phyloP scores from a whole-genome alignment of 2,113 vertebrate species.

The Carollia perspicillata region DNA sequence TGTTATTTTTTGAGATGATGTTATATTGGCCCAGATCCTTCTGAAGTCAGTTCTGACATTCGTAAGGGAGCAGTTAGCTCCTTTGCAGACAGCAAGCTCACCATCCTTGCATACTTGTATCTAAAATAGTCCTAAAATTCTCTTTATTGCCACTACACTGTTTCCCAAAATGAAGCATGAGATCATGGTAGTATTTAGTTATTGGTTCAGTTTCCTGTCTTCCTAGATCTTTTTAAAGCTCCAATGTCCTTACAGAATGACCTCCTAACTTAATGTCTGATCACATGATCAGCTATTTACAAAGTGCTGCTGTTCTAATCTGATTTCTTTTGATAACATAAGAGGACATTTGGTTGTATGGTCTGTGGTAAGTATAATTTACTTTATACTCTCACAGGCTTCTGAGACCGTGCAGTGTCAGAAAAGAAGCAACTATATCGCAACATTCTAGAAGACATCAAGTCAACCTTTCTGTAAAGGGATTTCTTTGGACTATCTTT shows the following conservation, averaged over 20 bases:
- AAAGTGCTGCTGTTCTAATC: conserved; percentile 65
- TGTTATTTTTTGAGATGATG: conserved; percentile 68
- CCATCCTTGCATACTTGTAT: conserved; percentile 77
- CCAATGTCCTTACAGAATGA: conserved; percentile 74
- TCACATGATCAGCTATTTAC: conserved; percentile 81
- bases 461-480: not conserved
- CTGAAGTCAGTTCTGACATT: conserved; percentile 71
- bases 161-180: conserved; percentile 84
- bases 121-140: conserved; percentile 86
- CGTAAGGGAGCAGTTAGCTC: conserved; percentile 73
- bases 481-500: conserved; percentile 10
- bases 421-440: not conserved
- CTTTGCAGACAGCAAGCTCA: conserved; percentile 79
- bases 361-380: conserved; percentile 40
- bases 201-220: conserved; percentile 84
- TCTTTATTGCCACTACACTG: conserved; percentile 81
- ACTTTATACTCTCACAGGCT: not conserved
- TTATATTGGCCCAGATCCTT: conserved; percentile 71
- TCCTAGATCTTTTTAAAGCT: conserved; percentile 82
- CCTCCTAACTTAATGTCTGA: conserved; percentile 68
- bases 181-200: conserved; percentile 83
- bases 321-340: conserved; percentile 72
- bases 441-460: conserved; percentile 36
- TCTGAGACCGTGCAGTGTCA: not conserved
- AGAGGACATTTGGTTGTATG: conserved; percentile 43